phyloP scores from a whole-genome alignment of 2,797 vertebrate species.

The Natrix natrix region DNA sequence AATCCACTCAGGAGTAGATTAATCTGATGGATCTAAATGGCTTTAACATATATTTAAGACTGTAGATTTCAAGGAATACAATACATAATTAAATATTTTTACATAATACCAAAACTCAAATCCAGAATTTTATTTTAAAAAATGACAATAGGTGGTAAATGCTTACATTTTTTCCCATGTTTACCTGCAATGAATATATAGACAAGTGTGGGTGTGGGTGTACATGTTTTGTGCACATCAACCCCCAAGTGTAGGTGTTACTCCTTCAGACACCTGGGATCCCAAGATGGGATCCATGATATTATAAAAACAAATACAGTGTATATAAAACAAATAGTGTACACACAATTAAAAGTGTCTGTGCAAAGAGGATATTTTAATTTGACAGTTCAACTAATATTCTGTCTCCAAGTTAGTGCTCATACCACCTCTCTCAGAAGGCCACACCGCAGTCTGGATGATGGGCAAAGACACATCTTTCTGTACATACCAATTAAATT shows the following conservation, averaged over 20 bases:
- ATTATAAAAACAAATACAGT: not conserved
- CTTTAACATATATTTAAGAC: not conserved
- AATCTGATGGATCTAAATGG: not conserved
- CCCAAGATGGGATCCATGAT: not conserved
- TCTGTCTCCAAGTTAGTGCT: not conserved
- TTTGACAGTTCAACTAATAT: not conserved
- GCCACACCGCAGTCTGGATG: not conserved
- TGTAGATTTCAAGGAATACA: not conserved
- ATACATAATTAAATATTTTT: conserved; percentile 19
- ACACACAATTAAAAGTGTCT: not conserved
- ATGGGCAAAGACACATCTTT: not conserved
- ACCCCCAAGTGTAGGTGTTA: not conserved
- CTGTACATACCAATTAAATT: not conserved
- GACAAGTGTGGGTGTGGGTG: not conserved
- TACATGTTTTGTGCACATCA: not conserved
- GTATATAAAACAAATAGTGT: not conserved
- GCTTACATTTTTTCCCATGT: not conserved
- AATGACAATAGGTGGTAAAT: not conserved
- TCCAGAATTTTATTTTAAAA: not conserved
- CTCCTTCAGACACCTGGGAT: not conserved
- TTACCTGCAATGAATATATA: not conserved
- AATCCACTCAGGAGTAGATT: not conserved
- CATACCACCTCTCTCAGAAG: not conserved
- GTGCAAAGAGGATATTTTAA: not conserved
- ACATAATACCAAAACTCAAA: conserved; percentile 37